Conservation (phyloP, 2,888 invertebrate species). For the Tenthredo scrophulariae region DNA sequence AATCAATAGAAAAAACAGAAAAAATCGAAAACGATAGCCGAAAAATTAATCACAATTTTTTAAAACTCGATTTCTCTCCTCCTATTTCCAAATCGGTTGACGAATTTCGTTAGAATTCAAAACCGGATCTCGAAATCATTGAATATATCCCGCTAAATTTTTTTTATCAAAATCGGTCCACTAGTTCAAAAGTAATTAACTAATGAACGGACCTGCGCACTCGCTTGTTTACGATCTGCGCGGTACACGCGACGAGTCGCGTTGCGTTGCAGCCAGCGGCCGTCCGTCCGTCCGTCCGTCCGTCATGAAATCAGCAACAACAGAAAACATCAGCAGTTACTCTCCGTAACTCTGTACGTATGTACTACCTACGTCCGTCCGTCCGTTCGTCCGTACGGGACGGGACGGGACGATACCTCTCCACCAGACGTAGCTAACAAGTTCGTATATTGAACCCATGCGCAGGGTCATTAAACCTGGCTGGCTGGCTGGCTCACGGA, state of each 20-base stretch:
- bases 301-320: neutral
- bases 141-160: neutral
- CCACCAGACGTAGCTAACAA: conserved; percentile 40
- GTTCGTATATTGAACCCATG: conserved; percentile 76
- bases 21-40: no score
- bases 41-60: neutral
- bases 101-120: neutral
- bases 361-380: neutral
- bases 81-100: neutral
- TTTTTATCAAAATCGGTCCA: neutral
- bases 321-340: conserved; percentile 27
- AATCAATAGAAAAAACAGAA: no score
- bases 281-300: neutral
- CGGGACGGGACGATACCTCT: conserved; percentile 6
- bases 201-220: neutral
- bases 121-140: neutral
- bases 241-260: neutral
- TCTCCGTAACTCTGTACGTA: conserved; percentile 13
- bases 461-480: conserved; percentile 74
- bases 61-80: neutral
- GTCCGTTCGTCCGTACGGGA: conserved; percentile 2
- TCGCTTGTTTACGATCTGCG: neutral
- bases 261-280: neutral
- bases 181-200: neutral
- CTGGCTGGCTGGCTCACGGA: conserved; percentile 57